These are phyloP conservation scores for Campoplex capitator DNA, from an alignment of 2,888 invertebrate genomes.

Conservation along the genomic window DNA sequence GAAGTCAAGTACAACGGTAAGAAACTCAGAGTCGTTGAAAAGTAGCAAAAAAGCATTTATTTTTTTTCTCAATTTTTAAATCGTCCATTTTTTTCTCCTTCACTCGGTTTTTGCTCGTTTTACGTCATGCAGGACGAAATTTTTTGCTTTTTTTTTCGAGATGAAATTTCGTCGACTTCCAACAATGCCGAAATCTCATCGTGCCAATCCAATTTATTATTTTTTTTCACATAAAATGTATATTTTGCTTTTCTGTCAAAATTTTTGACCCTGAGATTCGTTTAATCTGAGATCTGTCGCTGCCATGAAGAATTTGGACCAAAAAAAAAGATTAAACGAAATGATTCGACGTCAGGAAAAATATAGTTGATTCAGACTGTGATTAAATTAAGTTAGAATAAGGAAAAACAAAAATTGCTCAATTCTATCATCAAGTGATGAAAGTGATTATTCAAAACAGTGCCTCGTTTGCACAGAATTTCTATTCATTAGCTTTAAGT, in stretches of 20 bases:
- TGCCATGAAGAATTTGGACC: background rate
- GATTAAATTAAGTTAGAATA: background rate
- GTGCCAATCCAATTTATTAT: background rate
- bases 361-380: background rate
- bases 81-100: background rate
- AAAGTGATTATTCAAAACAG: background rate
- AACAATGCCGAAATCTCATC: background rate
- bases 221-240: background rate
- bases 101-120: background rate
- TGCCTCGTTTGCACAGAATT: background rate
- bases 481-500: background rate
- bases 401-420: background rate
- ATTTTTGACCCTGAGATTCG: background rate
- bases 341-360: background rate
- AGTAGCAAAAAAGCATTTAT: background rate
- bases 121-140: background rate
- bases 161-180: background rate
- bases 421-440: background rate
- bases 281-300: background rate
- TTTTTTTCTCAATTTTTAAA: background rate
- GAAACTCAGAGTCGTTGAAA: background rate
- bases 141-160: background rate
- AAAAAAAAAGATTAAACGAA: background rate
- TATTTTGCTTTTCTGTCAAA: background rate
- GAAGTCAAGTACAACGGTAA: background rate